Evolutionary conservation across 2,888 invertebrate species (phyloP), one percentile per base, ranked within the genome.

Genomic region (Endomychus coccineus): DNA sequence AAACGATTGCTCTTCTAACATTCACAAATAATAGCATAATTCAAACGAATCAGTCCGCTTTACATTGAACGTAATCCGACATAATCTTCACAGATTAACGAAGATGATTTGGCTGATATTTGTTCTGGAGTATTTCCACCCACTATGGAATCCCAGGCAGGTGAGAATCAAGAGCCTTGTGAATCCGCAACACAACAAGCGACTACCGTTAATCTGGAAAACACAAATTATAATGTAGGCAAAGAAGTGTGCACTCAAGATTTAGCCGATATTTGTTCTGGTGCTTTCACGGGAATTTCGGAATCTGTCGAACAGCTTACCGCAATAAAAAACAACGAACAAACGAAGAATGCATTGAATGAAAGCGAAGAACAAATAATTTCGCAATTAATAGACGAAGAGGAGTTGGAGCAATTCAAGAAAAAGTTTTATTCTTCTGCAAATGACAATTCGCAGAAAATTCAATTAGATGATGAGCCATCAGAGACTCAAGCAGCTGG

Each of bases 181-280:
- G n/a, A n/a, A n/a, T n/a, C n/a, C n/a, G n/a, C n/a, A n/a, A n/a
- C n/a, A n/a, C n/a, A n/a, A n/a, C n/a, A n/a, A n/a, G n/a, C n/a
- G n/a, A n/a, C n/a, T n/a, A n/a, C n/a, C n/a, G n/a, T n/a, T n/a
- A n/a, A n/a, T n/a, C n/a, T n/a, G n/a, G n/a, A n/a, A n/a, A n/a
- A n/a, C n/a, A n/a, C n/a, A n/a, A n/a, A n/a, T n/a, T n/a, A n/a
- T n/a, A n/a, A n/a, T n/a, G n/a, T n/a, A n/a, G n/a, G n/a, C n/a
- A n/a, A n/a, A n/a, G n/a, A n/a, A n/a, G n/a, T n/a, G n/a, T n/a
- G n/a, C n/a, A n/a, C n/a, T 2, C 36, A 37, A 12, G 71, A 71
- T 31, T 57, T 78, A 7, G 67, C 71, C 36, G 68, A 66, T 13
- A 57, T 78, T 36, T 77, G 74, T 52, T 75, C 77, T 0, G 66